Evolutionary conservation across 1,140 invertebrate species (phyloP), one percentile per base, ranked within the genome.

Genomic region (Bombus terrestris): DNA sequence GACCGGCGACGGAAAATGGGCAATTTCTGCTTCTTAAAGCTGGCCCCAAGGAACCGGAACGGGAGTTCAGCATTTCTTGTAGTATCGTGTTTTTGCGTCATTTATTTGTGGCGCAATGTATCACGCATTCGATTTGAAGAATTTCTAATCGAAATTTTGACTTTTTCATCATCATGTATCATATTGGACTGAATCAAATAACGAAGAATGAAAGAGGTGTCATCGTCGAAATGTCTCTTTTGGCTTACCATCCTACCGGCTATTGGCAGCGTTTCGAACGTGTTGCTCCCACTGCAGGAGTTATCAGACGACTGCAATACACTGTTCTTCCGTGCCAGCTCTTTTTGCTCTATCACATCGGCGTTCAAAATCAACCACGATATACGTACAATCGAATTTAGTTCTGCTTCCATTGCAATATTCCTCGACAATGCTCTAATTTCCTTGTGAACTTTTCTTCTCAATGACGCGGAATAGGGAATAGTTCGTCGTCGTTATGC

Each of bases 1-100:
- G 35, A 75, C 57, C 78, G 47, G 83, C 89, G 89, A 80, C 73
- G 68, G 81, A 76, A 92, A 89, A 92, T 89, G 72, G 86, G 43
- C 87, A 90, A 92, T 92, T 90, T 93, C 69, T 80, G 32, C 68
- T 64, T 62, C 77, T 80, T 25, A n/a, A 43, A 47, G n/a, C 15
- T 47, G 75, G 15, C 32, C 15, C 15, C 13, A n/a, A 66, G 10
- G n/a, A 18, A 66, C n/a, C 59, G 15, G 64, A 66, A 66, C 15
- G 15, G n/a, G 6, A 18, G 6, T 18, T 3, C 15, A 8, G 8
- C 13, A 1, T 66, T 35, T 32, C 15, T 32, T 9, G n/a, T 37
- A 18, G 18, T 10, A 22, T 25, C 15, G 15, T 3, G 6, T 37
- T 39, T 53, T 53, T 22, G 18, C 5, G 47, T 53, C 22, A 53